Evolutionary conservation across 2,113 vertebrate genomes (phyloP).

Genomic region (Crypturellus undulatus): DNA sequence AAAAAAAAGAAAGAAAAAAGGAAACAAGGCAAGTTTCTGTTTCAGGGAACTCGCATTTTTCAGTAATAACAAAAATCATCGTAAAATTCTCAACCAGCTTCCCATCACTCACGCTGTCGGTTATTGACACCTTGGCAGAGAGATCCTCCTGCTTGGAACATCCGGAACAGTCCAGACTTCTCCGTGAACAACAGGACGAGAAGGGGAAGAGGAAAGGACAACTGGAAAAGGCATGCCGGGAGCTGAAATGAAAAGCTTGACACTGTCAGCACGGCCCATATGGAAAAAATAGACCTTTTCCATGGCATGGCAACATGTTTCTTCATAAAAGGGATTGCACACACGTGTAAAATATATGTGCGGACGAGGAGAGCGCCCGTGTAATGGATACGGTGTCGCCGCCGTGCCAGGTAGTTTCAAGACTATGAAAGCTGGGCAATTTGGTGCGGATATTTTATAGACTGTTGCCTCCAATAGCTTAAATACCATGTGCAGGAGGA

Average conservation of each 20-base stretch:
- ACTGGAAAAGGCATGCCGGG: slow-evolving; percentile 40
- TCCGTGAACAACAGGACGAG: not conserved
- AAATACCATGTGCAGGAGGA: not conserved
- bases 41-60: not conserved
- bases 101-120: not conserved
- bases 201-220: slow-evolving; percentile 35
- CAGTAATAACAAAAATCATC: not conserved
- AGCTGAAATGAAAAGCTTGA: slow-evolving; percentile 4
- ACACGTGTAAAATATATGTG: not conserved
- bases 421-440: not conserved
- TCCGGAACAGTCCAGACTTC: not conserved
- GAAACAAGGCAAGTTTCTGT: not conserved
- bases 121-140: not conserved
- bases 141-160: not conserved
- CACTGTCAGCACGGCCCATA: slow-evolving; percentile 12
- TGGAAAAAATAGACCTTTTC: slow-evolving; percentile 48
- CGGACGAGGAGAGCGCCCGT: not conserved
- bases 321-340: not conserved
- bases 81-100: not conserved
- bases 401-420: not conserved
- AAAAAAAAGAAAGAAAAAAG: not conserved
- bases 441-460: not conserved
- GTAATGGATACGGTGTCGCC: not conserved
- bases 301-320: not conserved
- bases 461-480: not conserved